A percentile compares a stretch with the other conserved stretches of the same genome.
Evolutionary conservation across 2,888 invertebrate species (phyloP).

Genomic region (Yponomeuta malinellus): DNA sequence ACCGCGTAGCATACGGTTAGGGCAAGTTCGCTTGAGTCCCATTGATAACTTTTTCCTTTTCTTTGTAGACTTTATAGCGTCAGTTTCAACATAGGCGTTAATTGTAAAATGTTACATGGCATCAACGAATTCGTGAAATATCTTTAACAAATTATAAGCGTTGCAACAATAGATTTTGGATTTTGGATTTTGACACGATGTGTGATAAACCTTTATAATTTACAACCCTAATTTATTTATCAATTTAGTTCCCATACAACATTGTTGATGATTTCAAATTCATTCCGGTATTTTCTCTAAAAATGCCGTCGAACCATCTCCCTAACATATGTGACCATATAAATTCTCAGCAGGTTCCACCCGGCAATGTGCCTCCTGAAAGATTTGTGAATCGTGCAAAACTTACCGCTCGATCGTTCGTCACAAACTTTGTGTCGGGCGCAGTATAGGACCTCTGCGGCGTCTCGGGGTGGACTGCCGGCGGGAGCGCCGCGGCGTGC

Average conservation of each 20-base stretch:
- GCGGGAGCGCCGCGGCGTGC: conserved; percentile 26
- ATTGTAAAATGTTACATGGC: too few species aligned
- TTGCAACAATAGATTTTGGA: too few species aligned
- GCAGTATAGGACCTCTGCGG: conserved; percentile 33
- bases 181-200: too few species aligned
- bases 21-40: neutral
- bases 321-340: neutral
- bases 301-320: too few species aligned
- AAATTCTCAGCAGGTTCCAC: neutral
- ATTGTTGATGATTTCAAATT: too few species aligned
- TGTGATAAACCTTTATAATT: too few species aligned
- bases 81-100: neutral
- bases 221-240: too few species aligned
- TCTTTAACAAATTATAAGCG: too few species aligned
- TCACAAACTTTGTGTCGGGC: conserved; percentile 50
- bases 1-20: conserved; percentile 15
- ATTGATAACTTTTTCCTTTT: neutral
- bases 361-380: neutral
- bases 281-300: too few species aligned
- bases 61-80: neutral
- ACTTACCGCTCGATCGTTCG: conserved; percentile 58
- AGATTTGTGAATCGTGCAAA: conserved; percentile 11
- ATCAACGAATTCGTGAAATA: too few species aligned
- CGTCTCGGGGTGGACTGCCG: conserved; percentile 30
- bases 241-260: too few species aligned